Evolutionary conservation across 2,797 vertebrate genomes (phyloP), one percentile per base, ranked within the genome.

Genomic region (Ibycter americanus): DNA sequence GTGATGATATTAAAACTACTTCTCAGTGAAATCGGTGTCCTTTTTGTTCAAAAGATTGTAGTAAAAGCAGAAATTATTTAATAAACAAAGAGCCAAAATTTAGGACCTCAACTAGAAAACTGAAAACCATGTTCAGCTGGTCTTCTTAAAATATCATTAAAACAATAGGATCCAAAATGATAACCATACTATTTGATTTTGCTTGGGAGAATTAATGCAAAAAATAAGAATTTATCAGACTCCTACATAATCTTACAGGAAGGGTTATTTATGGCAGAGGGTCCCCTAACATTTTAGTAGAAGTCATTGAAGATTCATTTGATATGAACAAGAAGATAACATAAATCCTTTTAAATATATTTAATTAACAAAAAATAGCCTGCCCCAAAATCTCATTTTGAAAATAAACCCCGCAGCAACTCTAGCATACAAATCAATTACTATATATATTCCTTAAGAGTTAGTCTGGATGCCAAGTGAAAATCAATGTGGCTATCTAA

Each of bases 401-500:
- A 93, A 97, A 98, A 96, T 91, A 97, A 97, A 93, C 65, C 96
- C 95, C 87, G 49, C 72, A 96, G 96, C 89, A 96, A 95, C 67
- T 94, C 38, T 68, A 85, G 74, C 89, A 78, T 87, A 83, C 87
- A 91, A 93, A 93, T 89, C 82, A 91, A 95, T 97, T 98, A 88
- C 32, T 84, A 79, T 88, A 79, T 83, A 77, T 76, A 97, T 89
- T 90, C 83, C 91, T 90, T 20, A 83, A 95, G 89, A 95, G 83
- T 96, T 93, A 94, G 72, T 92, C 82, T 91, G 79, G 84, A 91
- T 95, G 91, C 93, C 97, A 97, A 95, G 84, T 52, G 44, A 97
- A 96, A 98, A 98, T 97, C 96, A 96, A 96, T 95, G 96, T 76
- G 85, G 95, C 96, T 94, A 92, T 97, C 97, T 97, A 97, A 97